Conservation (phyloP, 2,888 invertebrate genomes). For the Netelia fuscicornis region DNA sequence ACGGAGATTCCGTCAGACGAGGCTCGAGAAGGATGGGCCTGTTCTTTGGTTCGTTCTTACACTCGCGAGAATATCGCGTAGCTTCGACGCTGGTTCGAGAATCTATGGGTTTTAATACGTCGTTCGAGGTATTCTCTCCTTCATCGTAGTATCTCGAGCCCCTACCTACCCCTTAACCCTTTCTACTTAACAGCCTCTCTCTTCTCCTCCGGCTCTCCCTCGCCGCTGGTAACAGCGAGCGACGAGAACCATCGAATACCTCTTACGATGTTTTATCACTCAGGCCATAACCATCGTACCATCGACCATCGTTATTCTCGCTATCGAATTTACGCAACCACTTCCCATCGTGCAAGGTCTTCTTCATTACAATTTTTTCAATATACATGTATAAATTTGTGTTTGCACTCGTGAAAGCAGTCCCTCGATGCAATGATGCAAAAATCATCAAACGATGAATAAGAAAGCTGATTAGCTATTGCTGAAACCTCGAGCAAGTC, state of each 20-base stretch:
- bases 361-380: slow-evolving; percentile 44
- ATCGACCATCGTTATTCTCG: slow-evolving; percentile 63
- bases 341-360: slow-evolving; percentile 46
- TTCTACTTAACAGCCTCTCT: not conserved
- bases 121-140: not conserved
- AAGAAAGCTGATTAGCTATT: no score
- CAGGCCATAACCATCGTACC: slow-evolving; percentile 60
- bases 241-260: slow-evolving; percentile 55
- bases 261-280: slow-evolving; percentile 66
- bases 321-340: slow-evolving; percentile 62
- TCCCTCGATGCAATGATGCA: no score
- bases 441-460: no score
- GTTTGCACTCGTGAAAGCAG: no score
- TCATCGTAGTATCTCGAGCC: not conserved
- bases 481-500: no score
- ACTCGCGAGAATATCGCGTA: slow-evolving; percentile 40
- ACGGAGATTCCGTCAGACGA: not conserved
- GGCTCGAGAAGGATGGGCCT: not conserved
- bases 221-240: not conserved
- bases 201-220: not conserved
- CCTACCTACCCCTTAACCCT: not conserved
- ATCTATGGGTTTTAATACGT: slow-evolving; percentile 53
- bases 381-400: no score
- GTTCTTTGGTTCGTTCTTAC: slow-evolving; percentile 37
- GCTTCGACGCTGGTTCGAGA: slow-evolving; percentile 44